Evolutionary conservation across 1,140 invertebrate species (phyloP).

Genomic region (Dendrolimus punctatus): DNA sequence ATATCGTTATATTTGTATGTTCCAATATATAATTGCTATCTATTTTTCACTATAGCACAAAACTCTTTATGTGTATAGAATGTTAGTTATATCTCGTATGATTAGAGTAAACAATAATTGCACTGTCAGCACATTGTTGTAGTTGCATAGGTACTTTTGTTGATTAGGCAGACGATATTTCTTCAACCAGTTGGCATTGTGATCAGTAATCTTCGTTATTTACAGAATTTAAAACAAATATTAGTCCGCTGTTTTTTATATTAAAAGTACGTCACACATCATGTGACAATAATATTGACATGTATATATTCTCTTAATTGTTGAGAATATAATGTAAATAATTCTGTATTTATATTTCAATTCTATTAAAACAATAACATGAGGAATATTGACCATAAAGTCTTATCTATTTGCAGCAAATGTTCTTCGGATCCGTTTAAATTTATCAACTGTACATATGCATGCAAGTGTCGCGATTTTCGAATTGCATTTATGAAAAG

Average conservation of each 20-base stretch:
- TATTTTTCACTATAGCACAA: slow-evolving; percentile 28
- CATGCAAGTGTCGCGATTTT: slow-evolving; percentile 11
- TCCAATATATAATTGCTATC: slow-evolving; percentile 9
- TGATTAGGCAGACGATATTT: too few relatives aligned
- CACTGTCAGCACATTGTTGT: slow-evolving; percentile 52
- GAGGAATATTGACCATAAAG: too few relatives aligned
- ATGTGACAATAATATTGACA: too few relatives aligned
- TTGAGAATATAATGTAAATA: too few relatives aligned
- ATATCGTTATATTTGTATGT: slow-evolving; percentile 5
- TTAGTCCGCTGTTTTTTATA: too few relatives aligned
- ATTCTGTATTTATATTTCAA: too few relatives aligned
- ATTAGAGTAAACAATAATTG: slow-evolving; percentile 30
- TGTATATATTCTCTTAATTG: too few relatives aligned
- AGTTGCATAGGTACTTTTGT: slow-evolving; percentile 11
- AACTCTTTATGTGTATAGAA: slow-evolving; percentile 23
- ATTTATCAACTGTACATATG: not conserved
- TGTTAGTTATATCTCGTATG: slow-evolving; percentile 23
- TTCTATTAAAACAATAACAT: too few relatives aligned
- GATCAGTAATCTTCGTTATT: not conserved
- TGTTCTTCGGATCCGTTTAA: too few relatives aligned
- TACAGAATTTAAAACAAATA: slow-evolving; percentile 6
- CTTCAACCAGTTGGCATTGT: too few relatives aligned
- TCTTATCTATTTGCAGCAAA: too few relatives aligned
- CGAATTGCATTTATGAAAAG: slow-evolving; percentile 30
- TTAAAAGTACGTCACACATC: too few relatives aligned